phyloP scores from a whole-genome alignment of 2,888 invertebrate species.

The Agrochola circellaris region DNA sequence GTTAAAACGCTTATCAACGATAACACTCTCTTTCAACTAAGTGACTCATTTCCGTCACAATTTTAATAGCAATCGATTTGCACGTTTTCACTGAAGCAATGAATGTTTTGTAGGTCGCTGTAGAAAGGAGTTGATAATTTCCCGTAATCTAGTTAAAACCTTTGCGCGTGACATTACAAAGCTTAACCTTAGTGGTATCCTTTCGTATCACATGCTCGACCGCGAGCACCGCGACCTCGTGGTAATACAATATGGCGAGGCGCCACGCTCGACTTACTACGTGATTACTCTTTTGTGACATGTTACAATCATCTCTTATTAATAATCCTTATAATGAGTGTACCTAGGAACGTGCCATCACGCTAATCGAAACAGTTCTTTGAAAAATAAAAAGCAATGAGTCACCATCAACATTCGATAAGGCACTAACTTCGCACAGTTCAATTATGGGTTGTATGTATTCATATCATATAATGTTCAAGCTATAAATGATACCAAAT shows the following conservation, averaged over 20 bases:
- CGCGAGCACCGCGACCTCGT: conserved; percentile 77
- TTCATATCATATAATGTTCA: conserved; percentile 13
- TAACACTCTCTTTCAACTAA: conserved; percentile 47
- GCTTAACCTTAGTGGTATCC: conserved; percentile 85
- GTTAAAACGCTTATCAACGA: conserved; percentile 50
- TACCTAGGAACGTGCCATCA: conserved; percentile 33
- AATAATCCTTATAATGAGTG: conserved; percentile 47
- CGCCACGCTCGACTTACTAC: conserved; percentile 83
- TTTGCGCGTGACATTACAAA: conserved; percentile 81
- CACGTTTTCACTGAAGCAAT: conserved; percentile 56
- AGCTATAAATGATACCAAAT: conserved; percentile 7
- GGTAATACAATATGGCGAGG: conserved; percentile 86
- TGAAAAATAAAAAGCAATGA: conserved; percentile 42
- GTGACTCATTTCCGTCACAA: conserved; percentile 55
- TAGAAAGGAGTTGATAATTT: conserved; percentile 25
- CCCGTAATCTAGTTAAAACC: conserved; percentile 59
- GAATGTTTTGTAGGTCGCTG: conserved; percentile 4
- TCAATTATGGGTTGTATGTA: conserved; percentile 15
- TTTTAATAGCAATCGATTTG: conserved; percentile 54
- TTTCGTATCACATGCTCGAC: conserved; percentile 83
- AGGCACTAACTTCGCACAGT: conserved; percentile 20
- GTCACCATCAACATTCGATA: conserved; percentile 43
- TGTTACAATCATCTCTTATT: conserved; percentile 59
- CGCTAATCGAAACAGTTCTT: conserved; percentile 44
- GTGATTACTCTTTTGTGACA: conserved; percentile 80